These are phyloP conservation scores for Lanius collurio DNA, from an alignment of 2,113 vertebrate species.

Conservation along the genomic window DNA sequence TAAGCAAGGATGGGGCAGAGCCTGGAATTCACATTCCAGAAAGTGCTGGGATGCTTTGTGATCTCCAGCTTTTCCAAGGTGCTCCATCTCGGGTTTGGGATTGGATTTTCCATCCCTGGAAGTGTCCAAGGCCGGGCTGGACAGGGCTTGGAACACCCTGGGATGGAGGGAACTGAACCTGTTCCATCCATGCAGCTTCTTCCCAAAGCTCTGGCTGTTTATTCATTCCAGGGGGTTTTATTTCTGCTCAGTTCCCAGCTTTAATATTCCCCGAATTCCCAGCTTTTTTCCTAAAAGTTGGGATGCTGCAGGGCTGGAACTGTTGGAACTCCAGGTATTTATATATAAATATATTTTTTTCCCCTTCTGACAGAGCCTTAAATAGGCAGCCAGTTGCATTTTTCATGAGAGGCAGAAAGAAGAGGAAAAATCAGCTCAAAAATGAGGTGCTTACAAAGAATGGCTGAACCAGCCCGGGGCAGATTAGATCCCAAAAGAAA, in stretches of 20 bases:
- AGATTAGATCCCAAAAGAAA: not conserved
- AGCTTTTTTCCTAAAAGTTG: not conserved
- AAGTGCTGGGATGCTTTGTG: rapidly evolving
- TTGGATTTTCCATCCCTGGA: not conserved
- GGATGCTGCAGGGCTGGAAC: not conserved
- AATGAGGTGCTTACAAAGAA: not conserved
- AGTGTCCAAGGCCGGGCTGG: not conserved
- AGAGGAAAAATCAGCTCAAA: not conserved
- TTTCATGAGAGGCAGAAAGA: not conserved
- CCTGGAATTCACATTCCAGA: rapidly evolving
- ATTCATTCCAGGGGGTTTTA: not conserved
- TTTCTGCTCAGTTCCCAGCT: not conserved
- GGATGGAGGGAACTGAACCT: rapidly evolving
- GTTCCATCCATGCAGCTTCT: not conserved
- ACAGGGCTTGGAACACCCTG: not conserved
- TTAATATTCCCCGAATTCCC: not conserved
- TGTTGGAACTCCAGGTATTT: not conserved
- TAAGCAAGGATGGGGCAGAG: not conserved
- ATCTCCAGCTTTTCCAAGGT: not conserved
- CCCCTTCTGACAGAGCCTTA: not conserved
- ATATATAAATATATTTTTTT: no score
- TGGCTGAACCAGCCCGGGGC: not conserved
- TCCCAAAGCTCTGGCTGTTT: not conserved
- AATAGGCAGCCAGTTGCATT: not conserved
- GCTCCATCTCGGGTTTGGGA: not conserved